Base-by-base conservation (phyloP, 92 coral and sea anemone genomes). In the Desmophyllum pertusum region DNA sequence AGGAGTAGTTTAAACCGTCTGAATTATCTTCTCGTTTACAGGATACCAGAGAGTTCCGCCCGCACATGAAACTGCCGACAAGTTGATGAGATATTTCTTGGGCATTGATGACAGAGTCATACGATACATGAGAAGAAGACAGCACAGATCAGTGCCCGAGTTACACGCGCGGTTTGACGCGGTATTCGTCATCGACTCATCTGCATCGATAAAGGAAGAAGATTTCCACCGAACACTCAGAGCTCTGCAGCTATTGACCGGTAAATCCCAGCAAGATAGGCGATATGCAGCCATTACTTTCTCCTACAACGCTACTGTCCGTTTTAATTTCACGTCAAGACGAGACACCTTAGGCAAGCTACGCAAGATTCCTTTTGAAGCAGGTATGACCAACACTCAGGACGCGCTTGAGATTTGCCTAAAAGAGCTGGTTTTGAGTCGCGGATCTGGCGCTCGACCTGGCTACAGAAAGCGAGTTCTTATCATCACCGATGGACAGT, bases 401-500 rank as follows among this genome's bases (percentile, higher is more conserved):
- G 79, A 73, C 3, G 98, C 95, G 36, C 84, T 94, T 35, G 91
- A 80, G 8, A 31, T 67, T 23, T 93, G 95, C 73, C 94, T 89
- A 7, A 41, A 38, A 3, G 70, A 86, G 21, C 80, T 92, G 10
- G 86, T 81, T 29, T 74, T 80, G 6, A 88, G 81, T 1, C 74
- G 39, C 57, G 73, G 75, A 27, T 19, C 71, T 14, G 97, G 97
- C 29, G 67, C 75, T n/a, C 90, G 97, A 57, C 51, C 90, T 8
- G 75, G 83, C 0, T 83, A 84, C 40, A 88, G 84, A 78, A 95
- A 93, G 76, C 78, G 96, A 3, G 78, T 91, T 5, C 88, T 95
- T 13, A 83, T 95, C 13, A 85, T 93, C 66, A 95, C 98, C 0
- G 98, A 95, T 57, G 98, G 97, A 48, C 98, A 95, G 78, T 95